Percentiles rank a stretch among this genome's conserved stretches.
Conservation (phyloP, 1,140 invertebrate species). For the Temnothorax curvispinosus region DNA sequence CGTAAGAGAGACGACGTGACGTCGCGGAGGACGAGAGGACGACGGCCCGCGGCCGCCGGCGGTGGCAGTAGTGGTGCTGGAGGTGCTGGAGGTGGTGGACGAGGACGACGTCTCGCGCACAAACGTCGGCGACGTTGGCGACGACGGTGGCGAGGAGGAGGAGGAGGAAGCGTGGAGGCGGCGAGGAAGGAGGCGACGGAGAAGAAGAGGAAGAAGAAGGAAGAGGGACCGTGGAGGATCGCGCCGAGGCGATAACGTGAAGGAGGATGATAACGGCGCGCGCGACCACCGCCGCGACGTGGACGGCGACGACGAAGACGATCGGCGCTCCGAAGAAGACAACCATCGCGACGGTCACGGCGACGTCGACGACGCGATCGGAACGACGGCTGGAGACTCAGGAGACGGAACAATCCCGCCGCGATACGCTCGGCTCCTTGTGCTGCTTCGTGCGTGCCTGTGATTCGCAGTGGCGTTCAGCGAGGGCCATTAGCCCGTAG, state of each 20-base stretch:
- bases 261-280: constrained; percentile 50
- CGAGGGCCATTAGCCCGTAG: neutral
- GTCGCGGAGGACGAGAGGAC: constrained; percentile 1
- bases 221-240: neutral
- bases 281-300: constrained; percentile 27
- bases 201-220: constrained; percentile 17
- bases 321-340: too few relatives aligned
- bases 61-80: neutral
- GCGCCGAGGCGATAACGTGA: constrained; percentile 6
- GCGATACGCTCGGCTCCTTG: neutral
- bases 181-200: neutral
- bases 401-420: neutral
- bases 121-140: constrained; percentile 27
- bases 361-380: constrained; percentile 15
- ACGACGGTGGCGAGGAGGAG: constrained; percentile 52
- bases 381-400: neutral
- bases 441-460: constrained; percentile 32
- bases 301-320: neutral
- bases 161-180: constrained; percentile 39
- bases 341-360: neutral
- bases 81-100: constrained; percentile 41
- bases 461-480: constrained; percentile 56
- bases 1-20: neutral
- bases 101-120: constrained; percentile 18
- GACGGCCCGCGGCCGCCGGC: constrained; percentile 55